phyloP scores from a whole-genome alignment of 1,140 invertebrate species.

The Drosophila sucinea region DNA sequence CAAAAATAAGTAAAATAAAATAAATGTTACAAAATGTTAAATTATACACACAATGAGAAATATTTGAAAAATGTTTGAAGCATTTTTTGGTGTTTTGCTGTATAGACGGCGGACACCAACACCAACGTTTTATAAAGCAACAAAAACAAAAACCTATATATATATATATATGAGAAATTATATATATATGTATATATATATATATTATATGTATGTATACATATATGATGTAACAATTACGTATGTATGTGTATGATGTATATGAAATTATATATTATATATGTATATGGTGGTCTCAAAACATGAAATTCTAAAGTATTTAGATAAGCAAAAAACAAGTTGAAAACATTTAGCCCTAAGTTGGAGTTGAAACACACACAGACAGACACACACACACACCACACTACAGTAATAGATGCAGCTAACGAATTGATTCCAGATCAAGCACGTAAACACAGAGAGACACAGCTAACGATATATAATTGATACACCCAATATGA shows the following conservation, averaged over 20 bases:
- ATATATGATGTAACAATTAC: conserved; percentile 68
- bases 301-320: conserved; percentile 77
- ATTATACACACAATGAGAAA: conserved; percentile 59
- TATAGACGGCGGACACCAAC: conserved; percentile 70
- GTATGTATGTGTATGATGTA: conserved; percentile 65
- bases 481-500: not conserved
- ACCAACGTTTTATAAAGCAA: conserved; percentile 72
- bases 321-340: conserved; percentile 74
- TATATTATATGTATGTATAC: conserved; percentile 53
- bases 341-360: conserved; percentile 68
- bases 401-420: conserved; percentile 24
- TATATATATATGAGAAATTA: conserved; percentile 51
- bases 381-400: conserved; percentile 30
- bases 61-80: conserved; percentile 66
- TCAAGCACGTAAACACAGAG: not conserved
- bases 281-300: conserved; percentile 66
- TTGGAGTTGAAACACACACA: conserved; percentile 60
- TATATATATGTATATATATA: conserved; percentile 66
- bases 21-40: conserved; percentile 59
- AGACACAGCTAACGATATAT: not conserved
- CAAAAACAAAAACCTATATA: conserved; percentile 39
- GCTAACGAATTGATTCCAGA: not conserved
- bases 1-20: conserved; percentile 40
- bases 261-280: conserved; percentile 59
- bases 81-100: conserved; percentile 71